Evolutionary conservation across 2,113 vertebrate genomes (phyloP).

Genomic region (Engraulis encrasicolus): DNA sequence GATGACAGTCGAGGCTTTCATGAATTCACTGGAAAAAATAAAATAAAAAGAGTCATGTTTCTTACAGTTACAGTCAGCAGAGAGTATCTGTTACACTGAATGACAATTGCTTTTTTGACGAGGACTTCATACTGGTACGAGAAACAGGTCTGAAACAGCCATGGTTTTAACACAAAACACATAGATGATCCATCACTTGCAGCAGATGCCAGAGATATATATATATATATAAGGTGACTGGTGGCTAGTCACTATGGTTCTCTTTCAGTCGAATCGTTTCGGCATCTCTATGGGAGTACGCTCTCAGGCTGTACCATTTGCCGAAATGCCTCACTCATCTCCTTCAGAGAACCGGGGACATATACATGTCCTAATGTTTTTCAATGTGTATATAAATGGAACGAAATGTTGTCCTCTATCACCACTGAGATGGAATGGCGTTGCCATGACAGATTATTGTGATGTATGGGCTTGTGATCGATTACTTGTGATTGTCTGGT

Average conservation of each 20-base stretch:
- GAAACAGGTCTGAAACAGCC: background rate
- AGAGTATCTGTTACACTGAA: too few relatives aligned
- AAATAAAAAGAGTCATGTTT: too few relatives aligned
- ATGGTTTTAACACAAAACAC: background rate
- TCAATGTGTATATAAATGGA: background rate
- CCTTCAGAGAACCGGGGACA: too few relatives aligned
- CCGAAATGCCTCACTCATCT: too few relatives aligned
- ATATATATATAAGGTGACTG: background rate
- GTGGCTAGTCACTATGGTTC: background rate
- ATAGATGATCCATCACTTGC: conserved; percentile 16
- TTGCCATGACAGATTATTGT: conserved; percentile 43
- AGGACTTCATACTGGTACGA: background rate
- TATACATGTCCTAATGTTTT: too few relatives aligned
- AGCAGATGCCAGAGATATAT: background rate
- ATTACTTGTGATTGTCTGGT: conserved; percentile 57
- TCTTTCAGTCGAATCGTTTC: too few relatives aligned
- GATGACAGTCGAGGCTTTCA: too few relatives aligned
- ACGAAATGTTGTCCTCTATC: background rate
- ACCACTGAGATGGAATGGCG: conserved; percentile 51
- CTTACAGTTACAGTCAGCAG: too few relatives aligned
- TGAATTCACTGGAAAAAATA: too few relatives aligned
- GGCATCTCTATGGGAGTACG: too few relatives aligned
- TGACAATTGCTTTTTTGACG: too few relatives aligned
- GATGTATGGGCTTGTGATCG: conserved; percentile 53
- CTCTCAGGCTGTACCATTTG: too few relatives aligned